Conservation (phyloP, 2,888 invertebrate species). For the Epinotia nisella region DNA sequence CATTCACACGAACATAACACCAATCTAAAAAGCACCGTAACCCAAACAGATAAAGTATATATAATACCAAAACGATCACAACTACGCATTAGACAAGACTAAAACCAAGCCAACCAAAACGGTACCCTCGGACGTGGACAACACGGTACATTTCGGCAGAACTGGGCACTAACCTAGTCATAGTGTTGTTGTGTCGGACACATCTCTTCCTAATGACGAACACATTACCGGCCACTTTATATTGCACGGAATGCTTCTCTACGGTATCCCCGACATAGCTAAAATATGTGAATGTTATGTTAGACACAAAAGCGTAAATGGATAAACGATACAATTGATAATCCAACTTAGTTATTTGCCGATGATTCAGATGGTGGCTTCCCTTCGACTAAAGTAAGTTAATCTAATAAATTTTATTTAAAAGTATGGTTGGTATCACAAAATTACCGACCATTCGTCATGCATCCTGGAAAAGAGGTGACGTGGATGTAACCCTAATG, state of each 20-base stretch:
- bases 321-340: too few relatives aligned
- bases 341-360: too few relatives aligned
- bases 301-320: conserved; percentile 48
- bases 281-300: conserved; percentile 60
- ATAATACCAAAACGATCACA: conserved; percentile 19
- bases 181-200: conserved; percentile 78
- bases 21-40: conserved; percentile 14
- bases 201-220: conserved; percentile 74
- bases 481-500: too few relatives aligned
- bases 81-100: conserved; percentile 10
- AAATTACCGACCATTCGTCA: too few relatives aligned
- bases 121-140: conserved; percentile 18
- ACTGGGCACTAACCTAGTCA: conserved; percentile 76
- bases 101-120: conserved; percentile 18
- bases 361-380: too few relatives aligned
- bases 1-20: background rate
- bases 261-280: conserved; percentile 79
- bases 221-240: conserved; percentile 74
- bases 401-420: too few relatives aligned
- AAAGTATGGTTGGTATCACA: too few relatives aligned
- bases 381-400: too few relatives aligned
- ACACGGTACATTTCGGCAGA: conserved; percentile 14
- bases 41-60: conserved; percentile 15
- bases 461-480: too few relatives aligned
- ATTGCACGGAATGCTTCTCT: conserved; percentile 79